A percentile compares a stretch with the other conserved stretches of the same genome.
Conservation (phyloP, 2,797 vertebrate species). For the Sebastes diaconus region DNA sequence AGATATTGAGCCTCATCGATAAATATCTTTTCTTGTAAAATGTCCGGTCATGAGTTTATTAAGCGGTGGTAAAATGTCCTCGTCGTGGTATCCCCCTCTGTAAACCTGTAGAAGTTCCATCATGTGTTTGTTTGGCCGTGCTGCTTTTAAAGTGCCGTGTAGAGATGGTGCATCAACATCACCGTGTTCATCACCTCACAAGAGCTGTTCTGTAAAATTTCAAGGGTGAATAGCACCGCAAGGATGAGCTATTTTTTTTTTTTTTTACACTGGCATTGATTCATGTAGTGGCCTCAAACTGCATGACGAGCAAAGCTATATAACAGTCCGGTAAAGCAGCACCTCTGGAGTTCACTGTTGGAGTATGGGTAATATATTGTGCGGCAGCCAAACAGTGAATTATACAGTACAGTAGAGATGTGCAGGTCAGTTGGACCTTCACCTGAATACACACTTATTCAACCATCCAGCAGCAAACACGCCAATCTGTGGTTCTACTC, state of each 20-base stretch:
- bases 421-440: not conserved
- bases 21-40: not conserved
- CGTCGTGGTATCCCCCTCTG: not conserved
- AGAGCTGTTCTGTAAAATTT: slow-evolving; percentile 43
- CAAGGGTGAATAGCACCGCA: slow-evolving; percentile 32
- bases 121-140: not conserved
- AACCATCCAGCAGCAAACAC: not conserved
- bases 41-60: not conserved
- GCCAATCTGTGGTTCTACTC: not conserved
- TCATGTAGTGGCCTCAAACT: slow-evolving; percentile 14
- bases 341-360: not conserved
- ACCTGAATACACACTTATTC: not conserved
- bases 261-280: not conserved
- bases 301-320: not conserved
- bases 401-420: not conserved
- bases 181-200: slow-evolving; percentile 20
- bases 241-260: slow-evolving; percentile 7
- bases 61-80: not conserved
- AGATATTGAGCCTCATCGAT: not conserved
- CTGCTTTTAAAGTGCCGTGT: not conserved
- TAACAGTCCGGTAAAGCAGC: slow-evolving; percentile 19
- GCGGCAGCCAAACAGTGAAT: not conserved
- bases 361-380: not conserved
- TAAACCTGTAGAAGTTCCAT: not conserved
- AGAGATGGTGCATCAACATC: slow-evolving; percentile 14